Percentiles rank a stretch among this genome's conserved stretches.
phyloP scores from a whole-genome alignment of 2,113 vertebrate species.

The Patagioenas fasciata region DNA sequence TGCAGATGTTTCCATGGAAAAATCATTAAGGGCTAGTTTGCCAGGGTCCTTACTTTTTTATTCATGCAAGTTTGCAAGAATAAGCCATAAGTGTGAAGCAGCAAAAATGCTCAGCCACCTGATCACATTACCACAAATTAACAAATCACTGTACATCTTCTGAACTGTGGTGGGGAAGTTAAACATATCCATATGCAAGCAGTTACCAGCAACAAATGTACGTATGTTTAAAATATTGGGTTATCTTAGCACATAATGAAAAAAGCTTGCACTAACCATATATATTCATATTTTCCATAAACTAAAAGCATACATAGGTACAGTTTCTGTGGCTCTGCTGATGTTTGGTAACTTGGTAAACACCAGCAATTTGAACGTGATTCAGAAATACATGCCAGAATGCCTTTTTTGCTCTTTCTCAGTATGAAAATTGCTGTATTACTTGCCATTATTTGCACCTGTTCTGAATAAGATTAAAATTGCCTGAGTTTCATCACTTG shows the following conservation, averaged over 20 bases:
- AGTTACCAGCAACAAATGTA: neutral
- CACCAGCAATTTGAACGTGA: neutral
- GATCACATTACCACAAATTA: neutral
- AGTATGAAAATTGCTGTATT: neutral
- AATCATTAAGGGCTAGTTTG: neutral
- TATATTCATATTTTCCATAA: neutral
- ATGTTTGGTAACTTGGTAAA: neutral
- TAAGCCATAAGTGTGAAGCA: neutral
- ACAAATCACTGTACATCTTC: neutral
- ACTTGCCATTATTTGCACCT: neutral
- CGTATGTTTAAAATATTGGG: neutral
- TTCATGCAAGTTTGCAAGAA: neutral
- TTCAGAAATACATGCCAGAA: neutral
- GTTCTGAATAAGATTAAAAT: neutral
- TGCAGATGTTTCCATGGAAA: constrained; percentile 20
- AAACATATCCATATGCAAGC: neutral
- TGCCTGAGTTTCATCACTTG: neutral
- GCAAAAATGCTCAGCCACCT: neutral
- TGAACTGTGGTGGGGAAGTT: neutral
- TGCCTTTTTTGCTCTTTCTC: neutral
- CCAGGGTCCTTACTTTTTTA: neutral
- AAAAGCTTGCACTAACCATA: neutral
- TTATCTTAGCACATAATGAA: neutral
- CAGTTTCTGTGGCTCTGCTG: neutral
- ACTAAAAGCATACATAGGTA: neutral